These are phyloP conservation scores for Eristalis pertinax DNA, from an alignment of 2,888 invertebrate species.

Conservation along the genomic window DNA sequence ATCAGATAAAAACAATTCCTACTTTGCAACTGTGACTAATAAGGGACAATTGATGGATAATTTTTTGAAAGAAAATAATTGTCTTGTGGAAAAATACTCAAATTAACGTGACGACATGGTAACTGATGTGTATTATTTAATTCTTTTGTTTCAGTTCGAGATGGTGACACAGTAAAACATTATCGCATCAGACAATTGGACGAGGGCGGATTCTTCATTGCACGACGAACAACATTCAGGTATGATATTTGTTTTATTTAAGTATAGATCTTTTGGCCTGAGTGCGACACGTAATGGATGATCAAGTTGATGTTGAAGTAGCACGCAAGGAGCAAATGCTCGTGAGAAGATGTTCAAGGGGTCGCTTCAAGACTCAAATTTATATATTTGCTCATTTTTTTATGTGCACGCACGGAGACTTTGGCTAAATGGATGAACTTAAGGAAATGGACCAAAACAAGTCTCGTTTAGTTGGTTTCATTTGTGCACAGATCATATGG, in stretches of 20 bases:
- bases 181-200: slow-evolving; percentile 99
- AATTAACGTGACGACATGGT: not conserved
- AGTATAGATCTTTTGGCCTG: slow-evolving; percentile 17
- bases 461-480: too few relatives aligned
- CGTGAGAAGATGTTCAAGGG: too few relatives aligned
- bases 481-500: too few relatives aligned
- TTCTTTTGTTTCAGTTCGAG: slow-evolving; percentile 88
- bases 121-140: slow-evolving; percentile 16
- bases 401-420: too few relatives aligned
- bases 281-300: slow-evolving; percentile 5
- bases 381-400: too few relatives aligned
- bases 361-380: too few relatives aligned
- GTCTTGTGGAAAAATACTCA: slow-evolving; percentile 29
- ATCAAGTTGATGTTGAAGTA: not conserved
- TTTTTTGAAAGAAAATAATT: slow-evolving; percentile 4
- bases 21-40: slow-evolving; percentile 16
- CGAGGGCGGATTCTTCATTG: slow-evolving; percentile 99
- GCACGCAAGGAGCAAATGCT: not conserved
- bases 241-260: slow-evolving; percentile 65
- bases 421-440: too few relatives aligned
- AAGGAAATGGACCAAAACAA: too few relatives aligned
- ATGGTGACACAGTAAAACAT: slow-evolving; percentile 99
- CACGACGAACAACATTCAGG: slow-evolving; percentile 96
- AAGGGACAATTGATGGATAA: slow-evolving; percentile 9
- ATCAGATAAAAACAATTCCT: not conserved